phyloP scores from a whole-genome alignment of 1,140 invertebrate species.

The Ips nitidus region DNA sequence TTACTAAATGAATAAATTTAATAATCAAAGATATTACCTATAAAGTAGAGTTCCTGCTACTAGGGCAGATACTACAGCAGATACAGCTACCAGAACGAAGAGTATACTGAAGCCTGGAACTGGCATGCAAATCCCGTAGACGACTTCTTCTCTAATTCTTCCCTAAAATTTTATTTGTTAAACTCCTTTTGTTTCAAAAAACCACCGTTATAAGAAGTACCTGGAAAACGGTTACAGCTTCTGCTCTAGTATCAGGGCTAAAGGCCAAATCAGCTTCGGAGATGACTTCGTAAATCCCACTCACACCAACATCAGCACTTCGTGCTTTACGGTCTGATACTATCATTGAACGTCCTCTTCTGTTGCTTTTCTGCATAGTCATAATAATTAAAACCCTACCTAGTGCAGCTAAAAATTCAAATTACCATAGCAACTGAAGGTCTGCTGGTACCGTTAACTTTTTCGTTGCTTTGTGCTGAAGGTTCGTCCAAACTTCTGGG shows the following conservation, averaged over 20 bases:
- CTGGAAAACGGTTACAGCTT: constrained; percentile 83
- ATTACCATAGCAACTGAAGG: constrained; percentile 4
- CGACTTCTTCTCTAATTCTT: constrained; percentile 80
- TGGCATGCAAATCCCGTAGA: constrained; percentile 89
- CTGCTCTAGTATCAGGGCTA: constrained; percentile 74
- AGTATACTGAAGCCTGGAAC: constrained; percentile 84
- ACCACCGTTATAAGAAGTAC: background rate
- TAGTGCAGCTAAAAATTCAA: no score
- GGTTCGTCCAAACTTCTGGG: constrained; percentile 35
- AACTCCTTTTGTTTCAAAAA: background rate
- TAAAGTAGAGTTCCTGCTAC: constrained; percentile 46
- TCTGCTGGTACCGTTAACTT: background rate
- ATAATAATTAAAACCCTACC: no score
- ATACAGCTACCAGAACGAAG: constrained; percentile 82
- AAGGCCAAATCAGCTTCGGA: constrained; percentile 91
- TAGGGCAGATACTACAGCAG: constrained; percentile 78
- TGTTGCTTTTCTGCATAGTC: constrained; percentile 30
- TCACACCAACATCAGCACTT: constrained; percentile 83
- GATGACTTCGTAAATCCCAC: constrained; percentile 87
- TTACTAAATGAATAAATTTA: background rate
- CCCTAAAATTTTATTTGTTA: constrained; percentile 52
- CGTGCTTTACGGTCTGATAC: constrained; percentile 67
- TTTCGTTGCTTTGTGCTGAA: background rate
- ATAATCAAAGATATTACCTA: constrained; percentile 22
- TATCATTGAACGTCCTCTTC: constrained; percentile 65